Conservation (phyloP, 1,140 invertebrate species). For the Cydia fagiglandana region DNA sequence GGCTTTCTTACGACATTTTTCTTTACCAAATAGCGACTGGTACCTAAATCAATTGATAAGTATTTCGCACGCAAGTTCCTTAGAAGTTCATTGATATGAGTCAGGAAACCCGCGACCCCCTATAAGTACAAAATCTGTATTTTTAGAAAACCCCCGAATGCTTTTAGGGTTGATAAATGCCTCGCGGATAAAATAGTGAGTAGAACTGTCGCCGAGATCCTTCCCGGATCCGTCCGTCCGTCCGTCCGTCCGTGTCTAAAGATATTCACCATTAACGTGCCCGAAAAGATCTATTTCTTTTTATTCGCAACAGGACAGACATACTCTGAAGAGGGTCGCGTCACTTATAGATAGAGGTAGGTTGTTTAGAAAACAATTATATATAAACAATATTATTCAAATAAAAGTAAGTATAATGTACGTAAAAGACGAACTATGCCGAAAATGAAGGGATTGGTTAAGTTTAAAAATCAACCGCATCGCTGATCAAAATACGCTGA, state of each 20-base stretch:
- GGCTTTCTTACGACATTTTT: too few relatives aligned
- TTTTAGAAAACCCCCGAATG: background rate
- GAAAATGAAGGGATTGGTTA: too few relatives aligned
- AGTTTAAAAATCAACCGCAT: too few relatives aligned
- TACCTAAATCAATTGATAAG: too few relatives aligned
- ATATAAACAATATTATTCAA: background rate
- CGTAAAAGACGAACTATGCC: too few relatives aligned
- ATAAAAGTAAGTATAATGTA: background rate
- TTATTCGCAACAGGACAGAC: conserved; percentile 17
- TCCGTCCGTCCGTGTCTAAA: background rate
- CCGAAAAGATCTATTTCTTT: background rate
- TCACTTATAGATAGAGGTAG: conserved; percentile 5
- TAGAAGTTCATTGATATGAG: too few relatives aligned
- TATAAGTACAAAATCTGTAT: background rate
- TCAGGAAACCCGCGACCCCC: too few relatives aligned
- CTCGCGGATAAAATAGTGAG: conserved; percentile 1
- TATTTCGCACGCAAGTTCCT: too few relatives aligned
- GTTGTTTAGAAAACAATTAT: conserved; percentile 9
- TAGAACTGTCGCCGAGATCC: background rate
- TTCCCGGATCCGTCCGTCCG: background rate
- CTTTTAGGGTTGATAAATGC: background rate
- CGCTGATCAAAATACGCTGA: too few relatives aligned
- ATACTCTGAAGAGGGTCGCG: conserved; percentile 6
- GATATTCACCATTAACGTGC: background rate
- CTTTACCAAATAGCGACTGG: too few relatives aligned